Base-by-base conservation (phyloP, 2,113 vertebrate species). In the Mola mola region DNA sequence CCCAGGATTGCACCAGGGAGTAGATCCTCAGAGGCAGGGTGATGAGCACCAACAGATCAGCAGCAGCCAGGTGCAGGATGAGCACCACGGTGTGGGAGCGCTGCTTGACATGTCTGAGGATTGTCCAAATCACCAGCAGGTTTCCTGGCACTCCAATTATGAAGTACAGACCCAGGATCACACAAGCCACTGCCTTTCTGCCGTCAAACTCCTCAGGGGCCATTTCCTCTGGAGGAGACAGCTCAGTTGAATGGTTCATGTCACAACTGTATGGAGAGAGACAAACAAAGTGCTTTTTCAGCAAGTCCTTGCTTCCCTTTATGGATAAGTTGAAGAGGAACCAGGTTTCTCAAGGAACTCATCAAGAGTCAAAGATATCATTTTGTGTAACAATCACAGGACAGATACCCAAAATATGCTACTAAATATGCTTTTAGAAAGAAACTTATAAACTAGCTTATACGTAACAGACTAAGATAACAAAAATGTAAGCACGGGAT, bases 1-100 rank as follows among this genome's bases (percentile, higher is more conserved):
- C 82, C 93, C 93, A 93, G 38, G 81, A 85, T 12, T 25, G 41
- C 1, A 65, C 89, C 42, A 93, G 37, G 3, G 90, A 90, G 78
- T 92, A 93, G 75, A 93, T 92, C 93, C 93, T 93, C 11, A 93
- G 9, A n/a, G 92, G 91, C 58, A 93, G 57, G 3, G 92, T 93
- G 80, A 93, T 83, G 66, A 93, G 85, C 22, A 92, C 89, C 60
- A 93, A 66, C 55, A 93, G 80, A 70, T 93, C 93, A 0, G 92
- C 91, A 1, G 15, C 64, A 29, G 92, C 91, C 66, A 93, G 71
- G 37, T 92, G 88, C 3, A 93, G 79, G 66, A 93, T 92, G 63
- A 93, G 84, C 46, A 88, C 31, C 44, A 93, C 87, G 0, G 91
- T 93, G 82, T 91, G 89, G 22, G 92, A 93, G 11, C 88, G 79